Conservation (phyloP, 2,113 vertebrate species). For the Heliornis fulica region DNA sequence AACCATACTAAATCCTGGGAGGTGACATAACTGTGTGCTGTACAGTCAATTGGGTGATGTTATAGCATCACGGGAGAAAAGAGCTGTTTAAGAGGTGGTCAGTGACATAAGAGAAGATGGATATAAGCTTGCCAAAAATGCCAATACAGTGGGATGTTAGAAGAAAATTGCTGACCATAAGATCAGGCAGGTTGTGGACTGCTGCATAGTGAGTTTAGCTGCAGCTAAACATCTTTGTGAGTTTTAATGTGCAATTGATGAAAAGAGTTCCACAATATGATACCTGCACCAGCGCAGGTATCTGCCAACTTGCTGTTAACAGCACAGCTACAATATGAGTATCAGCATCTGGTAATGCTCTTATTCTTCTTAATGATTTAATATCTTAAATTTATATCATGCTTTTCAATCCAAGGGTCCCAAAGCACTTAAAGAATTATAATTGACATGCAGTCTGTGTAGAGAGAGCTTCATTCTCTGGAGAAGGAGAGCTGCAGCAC, state of each 20-base stretch:
- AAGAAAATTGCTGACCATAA: not conserved
- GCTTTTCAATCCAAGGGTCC: not conserved
- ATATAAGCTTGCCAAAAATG: not conserved
- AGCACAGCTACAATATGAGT: not conserved
- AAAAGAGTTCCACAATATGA: not conserved
- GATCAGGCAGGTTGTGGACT: not conserved
- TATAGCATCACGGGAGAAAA: not conserved
- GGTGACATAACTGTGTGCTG: not conserved
- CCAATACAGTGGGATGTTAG: not conserved
- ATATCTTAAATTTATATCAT: not conserved
- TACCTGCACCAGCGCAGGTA: not conserved
- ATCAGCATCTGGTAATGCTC: slow-evolving; percentile 24
- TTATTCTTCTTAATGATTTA: not conserved
- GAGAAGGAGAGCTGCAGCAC: slow-evolving; percentile 25
- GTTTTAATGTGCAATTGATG: not conserved
- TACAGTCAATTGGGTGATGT: not conserved
- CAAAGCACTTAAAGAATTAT: not conserved
- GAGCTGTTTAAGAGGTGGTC: not conserved
- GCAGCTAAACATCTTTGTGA: not conserved
- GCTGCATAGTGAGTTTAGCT: not conserved
- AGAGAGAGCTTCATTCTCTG: slow-evolving; percentile 3
- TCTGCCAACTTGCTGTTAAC: not conserved
- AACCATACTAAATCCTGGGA: not conserved
- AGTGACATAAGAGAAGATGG: not conserved
- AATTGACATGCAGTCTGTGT: not conserved